Conservation (phyloP, 2,113 vertebrate species). For the Cepphus grylle region DNA sequence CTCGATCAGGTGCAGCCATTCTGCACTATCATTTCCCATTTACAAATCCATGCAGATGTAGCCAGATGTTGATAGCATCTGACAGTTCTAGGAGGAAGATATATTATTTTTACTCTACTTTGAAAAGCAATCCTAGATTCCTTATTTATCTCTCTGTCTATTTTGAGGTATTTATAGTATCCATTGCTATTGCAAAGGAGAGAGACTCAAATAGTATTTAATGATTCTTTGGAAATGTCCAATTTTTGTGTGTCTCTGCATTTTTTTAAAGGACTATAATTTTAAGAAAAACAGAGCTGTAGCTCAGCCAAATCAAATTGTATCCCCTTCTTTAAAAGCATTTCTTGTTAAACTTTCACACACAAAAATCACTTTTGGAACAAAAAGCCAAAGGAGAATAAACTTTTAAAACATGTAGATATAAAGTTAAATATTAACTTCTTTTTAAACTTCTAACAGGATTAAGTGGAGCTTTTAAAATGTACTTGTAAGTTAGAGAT, state of each 20-base stretch:
- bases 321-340: not conserved
- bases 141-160: not conserved
- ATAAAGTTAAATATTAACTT: conserved; percentile 33
- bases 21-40: not conserved
- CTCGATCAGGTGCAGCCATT: not conserved
- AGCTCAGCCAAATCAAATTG: not conserved
- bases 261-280: not conserved
- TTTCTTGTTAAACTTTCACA: not conserved
- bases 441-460: not conserved
- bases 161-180: not conserved
- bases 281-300: not conserved
- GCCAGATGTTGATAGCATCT: not conserved
- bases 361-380: not conserved
- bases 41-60: not conserved
- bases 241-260: not conserved
- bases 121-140: not conserved
- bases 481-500: not conserved
- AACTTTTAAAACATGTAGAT: not conserved
- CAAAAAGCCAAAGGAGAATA: not conserved
- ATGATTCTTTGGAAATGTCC: not conserved
- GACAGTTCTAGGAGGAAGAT: not conserved
- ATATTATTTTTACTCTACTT: not conserved
- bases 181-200: not conserved
- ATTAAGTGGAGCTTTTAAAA: conserved; percentile 19
- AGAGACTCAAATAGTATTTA: not conserved